phyloP scores from a whole-genome alignment of 2,888 invertebrate genomes.

The Dynastes tityus region DNA sequence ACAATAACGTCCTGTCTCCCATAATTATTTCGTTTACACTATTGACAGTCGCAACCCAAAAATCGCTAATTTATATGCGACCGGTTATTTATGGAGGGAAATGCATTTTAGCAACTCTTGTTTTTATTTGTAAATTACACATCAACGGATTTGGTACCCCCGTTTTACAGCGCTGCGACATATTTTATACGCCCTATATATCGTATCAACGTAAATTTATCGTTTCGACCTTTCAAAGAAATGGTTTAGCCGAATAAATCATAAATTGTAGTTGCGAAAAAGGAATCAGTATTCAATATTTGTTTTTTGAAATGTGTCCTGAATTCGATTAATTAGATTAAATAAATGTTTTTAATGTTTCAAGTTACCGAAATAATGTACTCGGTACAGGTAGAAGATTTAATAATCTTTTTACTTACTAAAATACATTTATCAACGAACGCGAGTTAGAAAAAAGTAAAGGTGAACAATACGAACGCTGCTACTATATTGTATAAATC shows the following conservation, averaged over 20 bases:
- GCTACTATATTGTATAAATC: constrained; percentile 32
- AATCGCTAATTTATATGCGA: constrained; percentile 28
- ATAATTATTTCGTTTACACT: constrained; percentile 25
- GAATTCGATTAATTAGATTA: no score
- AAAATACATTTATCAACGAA: constrained; percentile 15
- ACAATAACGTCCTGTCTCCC: background rate
- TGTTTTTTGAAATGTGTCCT: no score
- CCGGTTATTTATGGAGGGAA: constrained; percentile 29
- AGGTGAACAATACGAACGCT: background rate
- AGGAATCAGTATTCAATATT: no score
- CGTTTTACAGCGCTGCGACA: constrained; percentile 1
- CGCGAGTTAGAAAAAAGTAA: background rate
- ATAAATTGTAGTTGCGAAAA: background rate
- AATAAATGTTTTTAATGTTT: no score
- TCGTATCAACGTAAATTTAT: constrained; percentile 28
- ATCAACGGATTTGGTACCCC: constrained; percentile 15
- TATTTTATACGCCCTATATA: constrained; percentile 10
- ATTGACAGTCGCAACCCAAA: constrained; percentile 18
- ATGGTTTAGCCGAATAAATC: constrained; percentile 25
- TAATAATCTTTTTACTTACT: constrained; percentile 1
- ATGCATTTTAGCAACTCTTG: constrained; percentile 18
- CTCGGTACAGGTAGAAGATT: background rate
- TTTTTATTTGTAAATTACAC: constrained; percentile 42
- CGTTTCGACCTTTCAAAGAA: constrained; percentile 33
- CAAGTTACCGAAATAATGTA: no score